Evolutionary conservation across 2,113 vertebrate genomes (phyloP).

Genomic region (Mastomys coucha): DNA sequence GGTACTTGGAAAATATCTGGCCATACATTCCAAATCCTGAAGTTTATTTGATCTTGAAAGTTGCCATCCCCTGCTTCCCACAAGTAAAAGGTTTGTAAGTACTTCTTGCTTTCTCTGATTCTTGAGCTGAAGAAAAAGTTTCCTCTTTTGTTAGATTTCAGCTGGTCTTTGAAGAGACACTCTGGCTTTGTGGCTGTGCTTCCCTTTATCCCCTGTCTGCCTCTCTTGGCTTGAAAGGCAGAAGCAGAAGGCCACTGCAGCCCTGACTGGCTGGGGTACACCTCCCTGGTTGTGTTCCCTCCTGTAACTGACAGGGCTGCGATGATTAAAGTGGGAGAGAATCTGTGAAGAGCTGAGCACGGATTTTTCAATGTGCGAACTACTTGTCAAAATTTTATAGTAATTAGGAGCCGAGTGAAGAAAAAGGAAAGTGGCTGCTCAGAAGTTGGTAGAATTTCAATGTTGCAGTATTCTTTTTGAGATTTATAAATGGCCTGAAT

Average conservation of each 20-base stretch:
- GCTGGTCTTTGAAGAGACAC: conserved; percentile 39
- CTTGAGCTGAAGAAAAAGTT: conserved; percentile 45
- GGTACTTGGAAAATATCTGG: conserved; percentile 10
- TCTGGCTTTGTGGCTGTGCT: background rate
- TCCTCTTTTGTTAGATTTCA: conserved; percentile 54
- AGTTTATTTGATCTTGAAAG: conserved; percentile 45
- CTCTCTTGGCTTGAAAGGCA: conserved; percentile 38
- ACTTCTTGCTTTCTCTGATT: conserved; percentile 57
- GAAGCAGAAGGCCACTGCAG: background rate
- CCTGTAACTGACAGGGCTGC: background rate
- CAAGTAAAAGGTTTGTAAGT: conserved; percentile 22
- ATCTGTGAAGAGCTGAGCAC: conserved; percentile 49
- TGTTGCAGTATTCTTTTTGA: conserved; percentile 49
- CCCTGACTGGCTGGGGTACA: background rate
- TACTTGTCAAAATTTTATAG: conserved; percentile 74
- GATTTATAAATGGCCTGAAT: conserved; percentile 64
- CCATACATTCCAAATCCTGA: background rate
- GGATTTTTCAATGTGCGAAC: conserved; percentile 61
- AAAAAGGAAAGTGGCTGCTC: conserved; percentile 59
- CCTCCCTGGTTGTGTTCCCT: background rate
- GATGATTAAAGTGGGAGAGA: conserved; percentile 68
- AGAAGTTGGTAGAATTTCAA: conserved; percentile 69
- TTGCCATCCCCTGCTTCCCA: background rate
- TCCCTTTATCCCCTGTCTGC: conserved; percentile 32
- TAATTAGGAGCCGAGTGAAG: conserved; percentile 74